Conservation (phyloP, 1,140 invertebrate genomes). For the Cydia strobilella region DNA sequence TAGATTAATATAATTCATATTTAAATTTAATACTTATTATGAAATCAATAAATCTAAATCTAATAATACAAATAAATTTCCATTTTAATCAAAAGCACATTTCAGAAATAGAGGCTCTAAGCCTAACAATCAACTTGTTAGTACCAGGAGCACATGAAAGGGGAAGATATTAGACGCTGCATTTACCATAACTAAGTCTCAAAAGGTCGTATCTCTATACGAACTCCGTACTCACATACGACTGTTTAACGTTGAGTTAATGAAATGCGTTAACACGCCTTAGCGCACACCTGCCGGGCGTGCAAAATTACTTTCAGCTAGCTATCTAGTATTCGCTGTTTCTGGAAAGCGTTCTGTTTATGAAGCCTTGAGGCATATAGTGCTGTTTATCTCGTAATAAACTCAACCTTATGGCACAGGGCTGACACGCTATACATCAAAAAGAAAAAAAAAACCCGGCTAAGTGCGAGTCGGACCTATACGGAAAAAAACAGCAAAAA, state of each 20-base stretch:
- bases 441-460: too few relatives aligned
- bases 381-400: too few relatives aligned
- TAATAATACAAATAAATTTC: background rate
- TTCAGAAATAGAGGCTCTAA: background rate
- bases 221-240: background rate
- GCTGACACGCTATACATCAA: too few relatives aligned
- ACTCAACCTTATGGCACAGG: too few relatives aligned
- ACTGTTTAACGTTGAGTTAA: background rate
- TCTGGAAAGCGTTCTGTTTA: background rate
- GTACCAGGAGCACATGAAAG: conserved; percentile 1
- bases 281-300: background rate
- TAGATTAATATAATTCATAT: too few relatives aligned
- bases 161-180: background rate
- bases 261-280: background rate
- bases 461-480: too few relatives aligned
- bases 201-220: background rate
- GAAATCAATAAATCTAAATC: too few relatives aligned
- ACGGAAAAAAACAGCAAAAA: too few relatives aligned
- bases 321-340: background rate
- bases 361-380: background rate
- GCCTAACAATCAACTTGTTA: conserved; percentile 3
- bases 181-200: background rate
- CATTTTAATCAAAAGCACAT: background rate
- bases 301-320: conserved; percentile 5
- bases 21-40: too few relatives aligned